phyloP scores from a whole-genome alignment of 2,797 vertebrate genomes.

The Meriones psammophilus region DNA sequence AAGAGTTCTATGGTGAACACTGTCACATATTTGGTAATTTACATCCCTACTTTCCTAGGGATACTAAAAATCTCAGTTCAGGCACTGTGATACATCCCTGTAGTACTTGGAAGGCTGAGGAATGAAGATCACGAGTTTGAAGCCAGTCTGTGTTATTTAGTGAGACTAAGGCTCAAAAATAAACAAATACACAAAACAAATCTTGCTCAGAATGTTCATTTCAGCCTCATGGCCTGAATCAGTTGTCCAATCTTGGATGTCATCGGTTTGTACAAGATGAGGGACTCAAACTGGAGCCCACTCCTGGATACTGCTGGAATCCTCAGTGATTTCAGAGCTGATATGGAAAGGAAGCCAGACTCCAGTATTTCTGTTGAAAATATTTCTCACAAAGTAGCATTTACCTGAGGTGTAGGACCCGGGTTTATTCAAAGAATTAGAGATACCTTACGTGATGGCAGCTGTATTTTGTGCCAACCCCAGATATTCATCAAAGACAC shows the following conservation, averaged over 20 bases:
- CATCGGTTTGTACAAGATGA: background rate
- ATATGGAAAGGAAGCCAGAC: background rate
- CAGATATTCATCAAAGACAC: conserved; percentile 6
- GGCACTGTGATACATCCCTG: background rate
- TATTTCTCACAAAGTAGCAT: background rate
- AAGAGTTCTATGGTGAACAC: background rate
- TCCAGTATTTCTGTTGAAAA: background rate
- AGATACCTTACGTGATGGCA: background rate
- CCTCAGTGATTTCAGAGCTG: background rate
- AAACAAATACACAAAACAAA: background rate
- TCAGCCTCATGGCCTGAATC: background rate
- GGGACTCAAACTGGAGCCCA: background rate
- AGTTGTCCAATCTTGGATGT: background rate
- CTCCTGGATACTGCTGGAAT: background rate
- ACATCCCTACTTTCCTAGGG: background rate
- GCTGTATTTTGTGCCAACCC: conserved; percentile 45
- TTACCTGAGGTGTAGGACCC: background rate
- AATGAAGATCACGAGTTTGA: background rate
- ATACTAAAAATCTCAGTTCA: background rate
- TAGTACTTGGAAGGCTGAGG: background rate
- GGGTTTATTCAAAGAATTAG: conserved; percentile 21
- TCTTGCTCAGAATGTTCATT: background rate
- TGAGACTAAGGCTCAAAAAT: background rate
- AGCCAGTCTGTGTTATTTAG: background rate
- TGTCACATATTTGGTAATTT: background rate